Base-by-base conservation (phyloP, 1,140 invertebrate genomes). In the Papilio polytes region DNA sequence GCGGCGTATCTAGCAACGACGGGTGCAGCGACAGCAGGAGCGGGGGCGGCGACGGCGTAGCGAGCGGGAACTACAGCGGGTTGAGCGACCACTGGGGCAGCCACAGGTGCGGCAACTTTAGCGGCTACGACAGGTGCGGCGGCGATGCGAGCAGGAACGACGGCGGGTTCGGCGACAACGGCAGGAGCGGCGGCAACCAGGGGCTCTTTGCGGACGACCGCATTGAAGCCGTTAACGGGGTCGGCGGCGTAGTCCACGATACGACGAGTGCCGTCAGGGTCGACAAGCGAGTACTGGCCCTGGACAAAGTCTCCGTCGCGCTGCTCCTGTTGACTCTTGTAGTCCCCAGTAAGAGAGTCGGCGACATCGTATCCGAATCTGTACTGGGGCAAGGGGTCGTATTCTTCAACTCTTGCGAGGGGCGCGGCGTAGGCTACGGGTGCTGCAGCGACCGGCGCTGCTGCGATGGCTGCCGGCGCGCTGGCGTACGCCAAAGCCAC, bases 151-250 rank as follows among this genome's bases (percentile, higher is more conserved):
- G 85, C 88, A 3, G 90, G 84, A 13, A 87, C 88, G 9, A 90
- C 89, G 0, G 86, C 89, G 10, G 89, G 89, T 70, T 90, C 88
- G 22, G 92, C 89, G 8, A 92, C 88, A 1, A 92, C 91, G 18
- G 91, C 92, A 8, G 91, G 89, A 1, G 92, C 90, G 6, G 92
- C 89, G 20, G 90, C 92, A 3, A 92, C 89, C 20, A 94, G 72
- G 10, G 94, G 92, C 80, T 95, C 94, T 36, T 92, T 93, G 41
- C 92, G 95, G 20, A 96, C 96, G 6, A 96, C 95, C 41, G 96
- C 96, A 87, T 96, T 96, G 92, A 96, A 97, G 31, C 96, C 96
- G 79, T 96, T 96, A 41, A 96, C 91, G 18, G 96, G 90, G 86
- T 96, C 96, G 22, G 96, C 95, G 20, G 95, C 93, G 86, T 96